Conservation (phyloP, 2,797 vertebrate genomes). For the Chlorospingus flavigularis region DNA sequence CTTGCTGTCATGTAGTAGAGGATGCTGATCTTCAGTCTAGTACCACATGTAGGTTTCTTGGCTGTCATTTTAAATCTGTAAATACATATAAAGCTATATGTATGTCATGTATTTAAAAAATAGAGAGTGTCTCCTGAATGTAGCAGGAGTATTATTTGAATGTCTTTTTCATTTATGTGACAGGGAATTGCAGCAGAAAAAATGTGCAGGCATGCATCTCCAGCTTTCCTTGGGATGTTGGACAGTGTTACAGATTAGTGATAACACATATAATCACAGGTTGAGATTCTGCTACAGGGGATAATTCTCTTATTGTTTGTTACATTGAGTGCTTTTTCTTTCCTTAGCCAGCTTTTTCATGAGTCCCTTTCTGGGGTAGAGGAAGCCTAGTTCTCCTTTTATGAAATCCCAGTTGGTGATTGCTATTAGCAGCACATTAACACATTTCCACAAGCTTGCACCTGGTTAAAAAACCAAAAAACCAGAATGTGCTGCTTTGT, state of each 20-base stretch:
- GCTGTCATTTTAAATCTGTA: not conserved
- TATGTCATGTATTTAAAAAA: not conserved
- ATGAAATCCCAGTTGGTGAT: conserved; percentile 51
- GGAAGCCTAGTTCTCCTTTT: conserved; percentile 51
- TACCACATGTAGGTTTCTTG: not conserved
- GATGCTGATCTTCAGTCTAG: not conserved
- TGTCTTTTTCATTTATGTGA: not conserved
- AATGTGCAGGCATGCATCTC: not conserved
- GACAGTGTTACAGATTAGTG: not conserved
- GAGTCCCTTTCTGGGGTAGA: conserved; percentile 19
- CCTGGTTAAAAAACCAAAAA: not conserved
- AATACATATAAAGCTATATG: not conserved
- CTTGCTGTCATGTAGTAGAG: not conserved
- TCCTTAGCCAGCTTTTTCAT: conserved; percentile 9
- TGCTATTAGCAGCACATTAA: conserved; percentile 38
- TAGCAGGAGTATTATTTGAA: not conserved
- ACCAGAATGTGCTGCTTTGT: not conserved
- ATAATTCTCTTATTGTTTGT: conserved; percentile 29
- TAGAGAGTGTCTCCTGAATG: not conserved
- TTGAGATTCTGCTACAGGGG: not conserved
- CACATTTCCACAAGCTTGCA: conserved; percentile 41
- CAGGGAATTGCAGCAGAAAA: not conserved
- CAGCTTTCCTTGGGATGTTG: not conserved
- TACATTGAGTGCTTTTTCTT: not conserved
- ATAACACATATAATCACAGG: not conserved